Evolutionary conservation across 64 coral and sea anemone species (phyloP).

Genomic region (Hydrozoanthus tunicans): DNA sequence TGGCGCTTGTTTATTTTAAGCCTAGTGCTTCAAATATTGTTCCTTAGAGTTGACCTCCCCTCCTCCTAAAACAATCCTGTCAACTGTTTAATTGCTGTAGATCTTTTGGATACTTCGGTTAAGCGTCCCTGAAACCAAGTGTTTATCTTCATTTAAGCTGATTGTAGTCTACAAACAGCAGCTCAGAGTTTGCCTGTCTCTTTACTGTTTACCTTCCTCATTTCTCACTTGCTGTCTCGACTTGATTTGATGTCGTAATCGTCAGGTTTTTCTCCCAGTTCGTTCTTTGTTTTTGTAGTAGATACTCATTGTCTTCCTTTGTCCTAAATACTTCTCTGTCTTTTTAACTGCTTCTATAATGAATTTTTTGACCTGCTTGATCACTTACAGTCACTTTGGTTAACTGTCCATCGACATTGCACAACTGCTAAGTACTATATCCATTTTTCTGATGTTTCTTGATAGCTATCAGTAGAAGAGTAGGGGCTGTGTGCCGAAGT

Average conservation of each 20-base stretch:
- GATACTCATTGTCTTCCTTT: not conserved
- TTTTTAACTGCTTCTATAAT: not conserved
- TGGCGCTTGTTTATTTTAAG: not conserved
- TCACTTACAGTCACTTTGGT: not conserved
- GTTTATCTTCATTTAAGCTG: not conserved
- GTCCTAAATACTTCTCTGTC: not conserved
- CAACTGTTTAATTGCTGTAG: no score
- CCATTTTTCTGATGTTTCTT: no score
- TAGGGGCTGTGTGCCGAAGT: no score
- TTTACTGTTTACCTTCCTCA: not conserved
- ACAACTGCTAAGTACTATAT: no score
- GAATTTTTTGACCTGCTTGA: conserved; percentile 46
- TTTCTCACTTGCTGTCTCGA: not conserved
- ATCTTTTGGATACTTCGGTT: no score
- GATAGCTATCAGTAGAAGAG: no score
- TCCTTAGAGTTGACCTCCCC: no score
- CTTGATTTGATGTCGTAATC: no score
- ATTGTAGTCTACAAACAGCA: no score
- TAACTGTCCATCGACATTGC: not conserved
- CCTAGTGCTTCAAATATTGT: not conserved
- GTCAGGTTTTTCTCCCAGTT: no score
- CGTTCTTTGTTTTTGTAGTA: not conserved
- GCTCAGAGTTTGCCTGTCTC: not conserved
- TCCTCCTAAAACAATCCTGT: no score
- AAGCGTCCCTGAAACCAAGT: not conserved